Percentiles rank a stretch among this genome's conserved stretches.
Evolutionary conservation across 2,113 vertebrate species (phyloP).

Genomic region (Nyctibius bracteatus): DNA sequence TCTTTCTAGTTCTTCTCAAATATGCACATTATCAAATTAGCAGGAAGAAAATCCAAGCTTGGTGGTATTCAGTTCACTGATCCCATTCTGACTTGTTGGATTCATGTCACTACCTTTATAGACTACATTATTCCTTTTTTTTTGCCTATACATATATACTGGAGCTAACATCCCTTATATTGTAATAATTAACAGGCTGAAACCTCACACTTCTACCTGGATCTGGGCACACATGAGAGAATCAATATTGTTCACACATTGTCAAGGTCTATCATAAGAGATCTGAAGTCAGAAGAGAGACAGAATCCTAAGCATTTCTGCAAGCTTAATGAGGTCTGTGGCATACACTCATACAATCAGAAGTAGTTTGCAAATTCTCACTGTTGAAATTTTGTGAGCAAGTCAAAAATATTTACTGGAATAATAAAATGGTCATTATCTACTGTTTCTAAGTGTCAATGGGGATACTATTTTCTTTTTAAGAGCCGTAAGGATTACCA

Average conservation of each 20-base stretch:
- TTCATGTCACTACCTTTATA: not conserved
- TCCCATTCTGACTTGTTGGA: not conserved
- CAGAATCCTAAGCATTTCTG: not conserved
- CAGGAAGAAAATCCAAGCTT: not conserved
- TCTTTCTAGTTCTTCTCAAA: not conserved
- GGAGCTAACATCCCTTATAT: not conserved
- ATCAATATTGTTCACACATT: not conserved
- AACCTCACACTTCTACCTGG: not conserved
- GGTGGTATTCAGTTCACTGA: not conserved
- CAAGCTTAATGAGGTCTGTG: not conserved
- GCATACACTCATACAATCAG: not conserved
- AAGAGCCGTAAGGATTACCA: not conserved
- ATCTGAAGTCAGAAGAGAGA: not conserved
- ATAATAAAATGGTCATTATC: not conserved
- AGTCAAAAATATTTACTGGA: not conserved
- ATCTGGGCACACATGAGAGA: not conserved
- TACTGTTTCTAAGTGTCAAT: not conserved
- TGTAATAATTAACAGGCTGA: not conserved
- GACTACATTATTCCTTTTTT: not conserved
- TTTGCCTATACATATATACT: not conserved
- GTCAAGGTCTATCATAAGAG: not conserved
- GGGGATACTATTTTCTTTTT: not conserved
- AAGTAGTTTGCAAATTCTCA: not conserved
- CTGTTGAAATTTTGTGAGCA: not conserved
- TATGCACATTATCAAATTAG: not conserved